phyloP scores from a whole-genome alignment of 2,888 invertebrate species.

The Eremobia ochroleuca region DNA sequence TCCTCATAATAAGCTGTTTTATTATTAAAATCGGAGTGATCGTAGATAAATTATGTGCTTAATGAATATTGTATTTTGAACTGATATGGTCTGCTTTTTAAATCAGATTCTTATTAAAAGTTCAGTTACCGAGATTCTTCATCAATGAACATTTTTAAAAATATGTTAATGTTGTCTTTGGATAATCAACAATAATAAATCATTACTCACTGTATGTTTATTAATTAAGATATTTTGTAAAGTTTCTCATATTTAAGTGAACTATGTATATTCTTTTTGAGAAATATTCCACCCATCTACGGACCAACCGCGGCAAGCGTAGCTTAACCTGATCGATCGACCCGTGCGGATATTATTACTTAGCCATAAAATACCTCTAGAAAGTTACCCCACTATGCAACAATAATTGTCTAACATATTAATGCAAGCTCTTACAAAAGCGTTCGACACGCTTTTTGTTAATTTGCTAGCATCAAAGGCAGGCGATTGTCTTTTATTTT shows the following conservation, averaged over 20 bases:
- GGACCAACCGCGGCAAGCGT: no score
- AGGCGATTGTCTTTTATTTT: slow-evolving; percentile 69
- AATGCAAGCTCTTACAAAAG: slow-evolving; percentile 59
- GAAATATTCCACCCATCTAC: no score
- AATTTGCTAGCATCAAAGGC: slow-evolving; percentile 75
- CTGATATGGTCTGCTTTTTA: background rate
- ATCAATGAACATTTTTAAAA: no score
- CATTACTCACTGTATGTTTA: no score
- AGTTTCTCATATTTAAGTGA: no score
- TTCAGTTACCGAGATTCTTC: no score
- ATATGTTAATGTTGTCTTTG: no score
- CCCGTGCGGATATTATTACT: background rate
- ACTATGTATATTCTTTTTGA: no score
- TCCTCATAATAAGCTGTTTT: slow-evolving; percentile 17
- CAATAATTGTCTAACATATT: slow-evolving; percentile 58
- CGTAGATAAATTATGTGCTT: background rate
- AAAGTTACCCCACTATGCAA: slow-evolving; percentile 38
- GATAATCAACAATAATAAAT: no score
- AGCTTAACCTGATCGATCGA: background rate
- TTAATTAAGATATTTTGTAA: no score
- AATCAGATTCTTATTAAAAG: background rate
- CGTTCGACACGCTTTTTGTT: slow-evolving; percentile 72
- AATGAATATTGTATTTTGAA: background rate
- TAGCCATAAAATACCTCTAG: background rate
- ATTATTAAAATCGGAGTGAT: slow-evolving; percentile 1